Evolutionary conservation across 2,797 vertebrate species (phyloP), one percentile per base, ranked within the genome.

Genomic region (Hippopotamyrus pictus): DNA sequence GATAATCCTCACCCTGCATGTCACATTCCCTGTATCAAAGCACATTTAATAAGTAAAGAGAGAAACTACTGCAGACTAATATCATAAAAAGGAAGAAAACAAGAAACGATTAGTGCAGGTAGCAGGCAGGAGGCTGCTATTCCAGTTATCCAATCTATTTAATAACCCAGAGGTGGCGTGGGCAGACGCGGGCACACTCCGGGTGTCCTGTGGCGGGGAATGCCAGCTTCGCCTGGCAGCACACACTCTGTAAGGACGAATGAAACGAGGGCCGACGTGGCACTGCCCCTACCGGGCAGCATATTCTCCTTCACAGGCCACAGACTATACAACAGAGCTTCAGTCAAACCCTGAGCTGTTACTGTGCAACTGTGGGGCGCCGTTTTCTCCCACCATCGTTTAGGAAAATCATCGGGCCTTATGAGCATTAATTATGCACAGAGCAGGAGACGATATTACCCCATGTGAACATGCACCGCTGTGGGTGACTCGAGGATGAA

Each of bases 21-120:
- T 41, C 5, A 76, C 14, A 76, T 17, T 76, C 69, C 17, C 12
- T 76, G 33, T 25, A 76, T 17, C 4, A 19, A 76, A 41, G 69
- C 14, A 76, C 69, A 76, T 41, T 37, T 41, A 76, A 76, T 41
- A 73, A 29, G 17, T 12, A 73, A 73, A 73, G 33, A 4, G 0
- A 76, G 69, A 41, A 41, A 76, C 69, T 9, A 79, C 17, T 33
- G 19, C 37, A 89, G 85, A 79, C 83, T 88, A 69, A 89, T 51
- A 87, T 79, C 90, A 37, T 90, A 22, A 91, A 46, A 17, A 44
- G 90, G 65, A 90, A 82, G 90, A 91, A 17, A 79, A 90, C 59
- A 89, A 82, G 90, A 91, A 91, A 90, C 65, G 89, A 92, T 89
- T 62, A 46, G 57, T 88, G 89, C 87, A 89, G 41, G 54, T 82